Base-by-base conservation (phyloP, 2,888 invertebrate genomes). In the Plutella xylostella region DNA sequence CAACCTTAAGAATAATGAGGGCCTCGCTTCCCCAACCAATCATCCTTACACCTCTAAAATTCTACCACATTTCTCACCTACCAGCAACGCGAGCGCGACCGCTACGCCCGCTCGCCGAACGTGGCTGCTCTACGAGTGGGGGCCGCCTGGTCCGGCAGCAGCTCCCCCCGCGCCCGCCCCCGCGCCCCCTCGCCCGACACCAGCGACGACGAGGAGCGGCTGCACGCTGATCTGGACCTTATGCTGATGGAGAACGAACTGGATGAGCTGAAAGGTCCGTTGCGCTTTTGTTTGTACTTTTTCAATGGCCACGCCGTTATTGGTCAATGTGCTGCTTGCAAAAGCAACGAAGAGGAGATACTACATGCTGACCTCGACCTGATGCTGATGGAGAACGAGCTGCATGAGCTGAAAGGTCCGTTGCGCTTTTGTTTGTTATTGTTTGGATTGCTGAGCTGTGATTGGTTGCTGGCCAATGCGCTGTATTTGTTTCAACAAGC, bases 151-250 rank as follows among this genome's bases (percentile, higher is more conserved):
- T 83, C 64, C 71, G 84, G 64, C 51, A 71, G 57, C 55, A 72
- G 57, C 41, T 69, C 72, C 0, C 67, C 66, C 37, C 55, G 59
- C 43, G 67, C 53, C 51, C 56, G 57, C 42, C 60, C 58, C 61
- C 63, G 44, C 74, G 93, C 94, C 19, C 87, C 96, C 48, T 96
- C 96, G 33, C 94, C 96, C 5, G 96, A 96, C 79, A 93, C 94
- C 49, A 96, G 95, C 48, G 96, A 96, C 77, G 94, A 93, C 68
- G 96, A 94, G 75, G n/a, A n/a, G n/a, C n/a, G n/a, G 11, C 94
- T 93, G 51, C 92, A 93, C 68, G 90, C 90, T n/a, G 94, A 94
- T 67, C 86, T 93, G 59, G 93, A 94, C n/a, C 87, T 92, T 54
- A 89, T 90, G 79, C 83, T 90, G 63, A 87, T 90, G 87, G 90